Percentiles rank a stretch among this genome's conserved stretches.
These are phyloP conservation scores for Etheostoma cragini DNA, from an alignment of 2,113 vertebrate genomes.

Conservation along the genomic window DNA sequence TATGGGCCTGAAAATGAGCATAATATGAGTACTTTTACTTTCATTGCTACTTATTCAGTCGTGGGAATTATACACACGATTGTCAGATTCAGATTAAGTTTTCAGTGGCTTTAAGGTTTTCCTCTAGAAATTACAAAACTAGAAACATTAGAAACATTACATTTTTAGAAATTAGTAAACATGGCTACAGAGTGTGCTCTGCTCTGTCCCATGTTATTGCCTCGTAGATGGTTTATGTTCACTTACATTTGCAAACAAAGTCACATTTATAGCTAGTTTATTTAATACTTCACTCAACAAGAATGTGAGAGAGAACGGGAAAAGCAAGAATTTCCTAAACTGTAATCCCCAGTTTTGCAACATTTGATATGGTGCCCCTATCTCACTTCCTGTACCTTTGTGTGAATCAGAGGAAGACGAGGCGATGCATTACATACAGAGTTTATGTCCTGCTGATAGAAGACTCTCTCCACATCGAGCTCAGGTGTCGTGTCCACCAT, in stretches of 20 bases:
- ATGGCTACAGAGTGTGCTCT: background rate
- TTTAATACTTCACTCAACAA: background rate
- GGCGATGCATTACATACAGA: slow-evolving; percentile 69
- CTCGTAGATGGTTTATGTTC: background rate
- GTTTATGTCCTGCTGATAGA: slow-evolving; percentile 67
- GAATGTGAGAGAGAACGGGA: slow-evolving; percentile 2
- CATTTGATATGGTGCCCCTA: slow-evolving; percentile 56
- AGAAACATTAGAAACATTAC: background rate
- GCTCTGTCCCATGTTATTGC: background rate
- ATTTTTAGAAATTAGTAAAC: background rate
- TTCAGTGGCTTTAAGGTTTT: background rate
- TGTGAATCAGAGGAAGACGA: slow-evolving; percentile 53
- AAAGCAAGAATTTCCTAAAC: slow-evolving; percentile 37
- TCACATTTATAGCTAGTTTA: background rate
- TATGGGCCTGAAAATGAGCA: too few species aligned
- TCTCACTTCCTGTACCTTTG: slow-evolving; percentile 63
- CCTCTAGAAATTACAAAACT: background rate
- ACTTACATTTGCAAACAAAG: background rate
- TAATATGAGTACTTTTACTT: background rate
- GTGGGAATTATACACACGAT: slow-evolving; percentile 2
- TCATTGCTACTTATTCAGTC: slow-evolving; percentile 15
- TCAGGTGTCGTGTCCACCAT: slow-evolving; percentile 68
- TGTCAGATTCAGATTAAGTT: background rate
- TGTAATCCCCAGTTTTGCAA: slow-evolving; percentile 60
- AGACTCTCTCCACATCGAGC: slow-evolving; percentile 62